Evolutionary conservation across 2,888 invertebrate species (phyloP), one percentile per base, ranked within the genome.

Genomic region (Apodemia zela): DNA sequence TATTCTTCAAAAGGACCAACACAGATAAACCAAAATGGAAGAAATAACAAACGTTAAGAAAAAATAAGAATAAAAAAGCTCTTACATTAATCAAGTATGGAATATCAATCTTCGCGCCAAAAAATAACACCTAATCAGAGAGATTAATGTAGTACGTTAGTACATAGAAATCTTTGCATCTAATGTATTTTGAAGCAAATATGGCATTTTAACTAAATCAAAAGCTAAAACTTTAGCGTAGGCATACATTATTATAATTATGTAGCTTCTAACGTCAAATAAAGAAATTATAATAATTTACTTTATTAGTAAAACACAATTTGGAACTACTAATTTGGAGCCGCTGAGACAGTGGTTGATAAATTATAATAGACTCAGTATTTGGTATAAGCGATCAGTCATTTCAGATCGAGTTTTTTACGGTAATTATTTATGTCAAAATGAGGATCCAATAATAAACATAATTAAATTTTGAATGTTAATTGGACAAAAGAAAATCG

Each of bases 61-160:
- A 25, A 25, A 25, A 25, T 7, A 33, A 33, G 5, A 33, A 33
- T 6, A 6, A 33, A 33, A 33, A 33, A 33, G 1, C 7, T 33
- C 7, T 33, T 5, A 5, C 6, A 33, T 3, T 33, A 33, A 33
- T 33, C 6, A 33, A 33, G 7, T 7, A 33, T 33, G 8, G 8
- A 8, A 7, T 33, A 33, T 38, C 38, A 13, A 38, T 38, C 38
- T 38, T 38, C 11, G 38, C 38, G 38, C 38, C 38, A 38, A 38
- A 38, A 38, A 21, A 21, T 51, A 51, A 51, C 51, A 51, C 51
- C 51, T 51, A 51, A 38, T 38, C n/a, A n/a, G n/a, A n/a, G n/a
- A n/a, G n/a, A n/a, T n/a, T n/a, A n/a, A n/a, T n/a, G n/a, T n/a
- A n/a, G n/a, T n/a, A n/a, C n/a, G n/a, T n/a, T n/a, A n/a, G n/a